phyloP scores from a whole-genome alignment of 2,797 vertebrate species.

The Cetoscarus ocellatus region DNA sequence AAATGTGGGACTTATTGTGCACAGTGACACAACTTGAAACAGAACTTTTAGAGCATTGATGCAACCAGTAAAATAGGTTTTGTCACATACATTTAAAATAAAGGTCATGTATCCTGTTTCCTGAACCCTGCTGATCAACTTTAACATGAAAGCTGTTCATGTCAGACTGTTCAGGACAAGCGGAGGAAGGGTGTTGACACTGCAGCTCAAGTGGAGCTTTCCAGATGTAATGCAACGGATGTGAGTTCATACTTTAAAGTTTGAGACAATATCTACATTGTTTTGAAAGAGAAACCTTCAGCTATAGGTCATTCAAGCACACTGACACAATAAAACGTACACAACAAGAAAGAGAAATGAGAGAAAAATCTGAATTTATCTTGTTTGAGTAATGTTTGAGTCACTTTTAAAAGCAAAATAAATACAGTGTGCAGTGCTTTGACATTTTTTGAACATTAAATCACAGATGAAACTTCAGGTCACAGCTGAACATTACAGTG shows the following conservation, averaged over 20 bases:
- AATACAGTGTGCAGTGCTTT: not conserved
- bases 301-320: slow-evolving; percentile 14
- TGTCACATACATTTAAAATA: not conserved
- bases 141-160: slow-evolving; percentile 47
- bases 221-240: slow-evolving; percentile 85
- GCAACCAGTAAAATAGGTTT: no score
- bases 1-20: not conserved
- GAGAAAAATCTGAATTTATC: not conserved
- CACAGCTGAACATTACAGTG: not conserved
- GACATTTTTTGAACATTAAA: not conserved
- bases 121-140: slow-evolving; percentile 15
- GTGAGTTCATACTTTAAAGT: slow-evolving; percentile 76
- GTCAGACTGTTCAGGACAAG: slow-evolving; percentile 44
- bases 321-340: not conserved
- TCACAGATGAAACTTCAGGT: no score
- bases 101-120: slow-evolving; percentile 5
- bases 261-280: slow-evolving; percentile 55
- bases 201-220: slow-evolving; percentile 75
- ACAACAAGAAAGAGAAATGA: not conserved
- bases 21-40: no score
- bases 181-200: slow-evolving; percentile 80
- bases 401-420: not conserved
- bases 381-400: not conserved
- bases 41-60: no score
- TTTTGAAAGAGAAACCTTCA: slow-evolving; percentile 63